A percentile compares a stretch with the other conserved stretches of the same genome.
phyloP scores from a whole-genome alignment of 2,888 invertebrate species.

The Anaspis maculata region DNA sequence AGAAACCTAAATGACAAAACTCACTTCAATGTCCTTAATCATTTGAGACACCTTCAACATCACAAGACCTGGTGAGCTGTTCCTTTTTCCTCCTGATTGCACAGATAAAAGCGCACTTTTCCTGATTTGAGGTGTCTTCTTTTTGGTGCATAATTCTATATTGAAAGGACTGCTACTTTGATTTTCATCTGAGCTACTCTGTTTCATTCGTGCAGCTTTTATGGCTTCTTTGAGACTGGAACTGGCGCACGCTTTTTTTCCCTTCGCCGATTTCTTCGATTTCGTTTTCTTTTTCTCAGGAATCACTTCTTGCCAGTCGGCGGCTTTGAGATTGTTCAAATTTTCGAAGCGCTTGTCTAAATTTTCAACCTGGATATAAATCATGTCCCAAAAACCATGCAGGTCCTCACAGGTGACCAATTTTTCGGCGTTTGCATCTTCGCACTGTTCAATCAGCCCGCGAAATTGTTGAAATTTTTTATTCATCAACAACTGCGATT shows the following conservation, averaged over 20 bases:
- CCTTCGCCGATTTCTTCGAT: slow-evolving; percentile 11
- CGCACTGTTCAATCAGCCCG: slow-evolving; percentile 36
- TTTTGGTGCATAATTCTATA: background rate
- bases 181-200: slow-evolving; percentile 11
- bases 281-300: slow-evolving; percentile 19
- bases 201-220: slow-evolving; percentile 22
- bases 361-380: slow-evolving; percentile 66
- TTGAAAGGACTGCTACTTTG: slow-evolving; percentile 13
- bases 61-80: slow-evolving; percentile 27
- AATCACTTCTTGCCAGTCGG: slow-evolving; percentile 48
- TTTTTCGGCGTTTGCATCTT: slow-evolving; percentile 42
- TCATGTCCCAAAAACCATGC: slow-evolving; percentile 85
- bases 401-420: slow-evolving; percentile 61
- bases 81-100: too few relatives aligned
- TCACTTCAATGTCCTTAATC: slow-evolving; percentile 7
- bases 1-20: background rate
- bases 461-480: slow-evolving; percentile 75
- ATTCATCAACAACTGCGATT: slow-evolving; percentile 64
- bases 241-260: slow-evolving; percentile 1
- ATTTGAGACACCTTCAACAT: slow-evolving; percentile 27
- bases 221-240: slow-evolving; percentile 29
- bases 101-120: background rate
- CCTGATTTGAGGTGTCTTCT: slow-evolving; percentile 6
- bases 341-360: slow-evolving; percentile 54
- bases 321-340: slow-evolving; percentile 41